Evolutionary conservation across 2,113 vertebrate species (phyloP), one percentile per base, ranked within the genome.

Genomic region (Pangasianodon gigas): DNA sequence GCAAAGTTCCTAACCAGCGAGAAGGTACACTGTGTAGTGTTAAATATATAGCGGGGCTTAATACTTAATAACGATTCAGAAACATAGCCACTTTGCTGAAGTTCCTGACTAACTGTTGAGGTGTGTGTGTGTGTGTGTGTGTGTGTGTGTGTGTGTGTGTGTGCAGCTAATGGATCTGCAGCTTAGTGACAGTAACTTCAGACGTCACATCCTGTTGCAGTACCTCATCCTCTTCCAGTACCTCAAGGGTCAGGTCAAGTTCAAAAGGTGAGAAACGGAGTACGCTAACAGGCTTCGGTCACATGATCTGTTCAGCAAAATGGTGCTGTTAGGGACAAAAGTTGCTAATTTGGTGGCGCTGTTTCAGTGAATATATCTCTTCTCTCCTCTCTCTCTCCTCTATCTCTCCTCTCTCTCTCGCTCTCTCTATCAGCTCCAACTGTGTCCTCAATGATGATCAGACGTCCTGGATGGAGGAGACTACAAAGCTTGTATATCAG

Each of bases 151-250:
- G 7, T 52, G 24, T 48, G 62, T 58, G 62, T 37, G 14, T 51
- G 29, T 48, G n/a, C n/a, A 99, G 98, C 93, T 99, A 94, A 99
- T 99, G 98, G 98, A 99, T 94, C 95, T 99, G 92, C 98, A 99
- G 92, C 95, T 99, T 91, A 99, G 98, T 44, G 98, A 99, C 95
- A 97, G 98, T 93, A 99, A 99, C 93, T 99, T 99, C 92, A 96
- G 98, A 37, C 97, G 98, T 29, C 98, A 99, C 94, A 99, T 99
- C 92, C 95, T 99, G 21, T 93, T 99, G 93, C 98, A 99, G 91
- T 99, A 99, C 94, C 96, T 99, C 79, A 98, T 99, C 95, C 96
- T 99, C 44, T 99, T 99, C 94, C 98, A 99, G 90, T 99, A 99
- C 94, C 96, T 99, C 87, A 99, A 97, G 92, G 98, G 98, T 52